phyloP scores from a whole-genome alignment of 2,888 invertebrate genomes.

The Tortrix viridana region DNA sequence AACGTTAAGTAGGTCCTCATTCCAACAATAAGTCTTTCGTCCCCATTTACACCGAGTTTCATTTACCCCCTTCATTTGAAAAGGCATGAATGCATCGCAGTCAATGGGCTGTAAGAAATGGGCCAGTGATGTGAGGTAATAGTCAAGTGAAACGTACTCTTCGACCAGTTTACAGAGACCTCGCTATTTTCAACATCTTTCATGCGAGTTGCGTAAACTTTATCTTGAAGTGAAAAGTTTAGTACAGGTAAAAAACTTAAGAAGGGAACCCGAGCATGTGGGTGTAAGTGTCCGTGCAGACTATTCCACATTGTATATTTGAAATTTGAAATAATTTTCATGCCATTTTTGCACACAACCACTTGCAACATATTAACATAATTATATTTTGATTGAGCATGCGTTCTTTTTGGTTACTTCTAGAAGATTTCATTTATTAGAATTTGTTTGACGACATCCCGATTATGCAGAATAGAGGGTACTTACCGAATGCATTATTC shows the following conservation, averaged over 20 bases:
- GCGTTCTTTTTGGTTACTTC: too few species aligned
- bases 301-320: too few species aligned
- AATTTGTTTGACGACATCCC: too few species aligned
- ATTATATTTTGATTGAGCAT: too few species aligned
- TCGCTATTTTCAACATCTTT: constrained; percentile 24
- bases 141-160: constrained; percentile 58
- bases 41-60: constrained; percentile 70
- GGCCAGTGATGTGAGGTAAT: constrained; percentile 71
- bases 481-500: too few species aligned
- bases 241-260: not conserved
- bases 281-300: too few species aligned
- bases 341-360: too few species aligned
- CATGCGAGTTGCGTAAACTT: constrained; percentile 6
- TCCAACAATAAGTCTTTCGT: constrained; percentile 61
- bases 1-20: constrained; percentile 49
- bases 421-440: too few species aligned
- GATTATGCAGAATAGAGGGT: too few species aligned
- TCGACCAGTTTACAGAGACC: constrained; percentile 29
- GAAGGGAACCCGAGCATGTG: not conserved
- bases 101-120: constrained; percentile 82
- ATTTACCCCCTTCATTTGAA: constrained; percentile 76
- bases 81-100: constrained; percentile 77
- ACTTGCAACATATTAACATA: too few species aligned
- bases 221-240: not conserved
- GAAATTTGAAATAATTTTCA: too few species aligned